Evolutionary conservation across 30 jellyfish, hydroid and myxozoan species (phyloP).

Genomic region (Aurelia sp.): DNA sequence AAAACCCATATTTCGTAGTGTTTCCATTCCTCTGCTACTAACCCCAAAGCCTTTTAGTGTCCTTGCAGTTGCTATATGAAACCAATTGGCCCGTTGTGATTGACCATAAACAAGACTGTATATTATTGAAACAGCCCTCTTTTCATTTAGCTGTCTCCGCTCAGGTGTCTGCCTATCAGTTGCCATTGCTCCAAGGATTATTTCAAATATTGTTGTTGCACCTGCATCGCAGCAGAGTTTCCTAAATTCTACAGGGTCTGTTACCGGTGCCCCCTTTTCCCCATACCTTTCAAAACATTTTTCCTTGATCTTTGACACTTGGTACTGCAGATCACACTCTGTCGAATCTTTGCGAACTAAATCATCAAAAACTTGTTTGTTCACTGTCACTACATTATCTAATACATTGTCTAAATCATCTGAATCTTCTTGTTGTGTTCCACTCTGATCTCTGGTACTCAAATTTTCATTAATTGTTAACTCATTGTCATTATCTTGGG

Average conservation of each 20-base stretch:
- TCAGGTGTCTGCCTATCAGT: conserved; percentile 4
- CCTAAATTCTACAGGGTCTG: conserved; percentile 31
- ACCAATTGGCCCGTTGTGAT: conserved; percentile 25
- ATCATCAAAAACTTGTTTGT: too few species aligned
- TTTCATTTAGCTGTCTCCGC: conserved; percentile 14
- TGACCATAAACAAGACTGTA: conserved; percentile 31
- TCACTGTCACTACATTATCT: too few species aligned
- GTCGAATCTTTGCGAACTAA: background rate
- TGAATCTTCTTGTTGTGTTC: background rate
- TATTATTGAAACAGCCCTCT: conserved; percentile 16
- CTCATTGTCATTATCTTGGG: too few species aligned
- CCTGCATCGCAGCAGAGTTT: conserved; percentile 33
- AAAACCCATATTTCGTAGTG: conserved; percentile 5
- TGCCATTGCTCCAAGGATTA: conserved; percentile 17
- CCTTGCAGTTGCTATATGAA: conserved; percentile 27
- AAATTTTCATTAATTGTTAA: background rate
- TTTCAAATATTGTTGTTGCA: conserved; percentile 35
- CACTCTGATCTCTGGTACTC: background rate
- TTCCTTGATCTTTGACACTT: background rate
- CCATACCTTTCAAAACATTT: conserved; percentile 17
- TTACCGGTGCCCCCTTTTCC: conserved; percentile 12
- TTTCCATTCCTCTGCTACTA: background rate
- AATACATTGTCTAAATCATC: too few species aligned
- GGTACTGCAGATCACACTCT: background rate
- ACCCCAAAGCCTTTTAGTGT: conserved; percentile 12